Evolutionary conservation across 2,888 invertebrate species (phyloP).

Genomic region (Caenorhabditis virilis): DNA sequence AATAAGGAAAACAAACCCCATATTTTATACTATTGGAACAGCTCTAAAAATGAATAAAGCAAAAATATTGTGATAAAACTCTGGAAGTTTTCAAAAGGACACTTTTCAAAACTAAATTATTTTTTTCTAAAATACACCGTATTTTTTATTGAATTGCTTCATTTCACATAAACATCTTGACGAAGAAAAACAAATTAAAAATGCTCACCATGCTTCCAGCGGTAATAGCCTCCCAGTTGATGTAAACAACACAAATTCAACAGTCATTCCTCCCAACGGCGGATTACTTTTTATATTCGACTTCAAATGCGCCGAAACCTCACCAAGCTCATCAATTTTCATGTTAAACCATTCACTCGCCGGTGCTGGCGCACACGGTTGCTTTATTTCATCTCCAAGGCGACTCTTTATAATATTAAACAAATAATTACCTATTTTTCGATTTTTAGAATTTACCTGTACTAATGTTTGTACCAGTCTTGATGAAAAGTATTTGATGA

Average conservation of each 20-base stretch:
- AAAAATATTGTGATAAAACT: no score
- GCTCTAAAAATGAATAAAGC: no score
- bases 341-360: constrained; percentile 60
- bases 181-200: not conserved
- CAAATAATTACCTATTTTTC: not conserved
- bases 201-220: constrained; percentile 52
- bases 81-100: no score
- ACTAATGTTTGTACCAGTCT: constrained; percentile 59
- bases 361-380: constrained; percentile 41
- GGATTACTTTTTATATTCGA: constrained; percentile 51
- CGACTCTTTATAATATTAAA: constrained; percentile 11
- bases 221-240: constrained; percentile 55
- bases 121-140: no score
- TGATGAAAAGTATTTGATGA: not conserved
- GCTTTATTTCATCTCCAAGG: constrained; percentile 35
- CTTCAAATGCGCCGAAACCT: constrained; percentile 55
- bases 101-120: no score
- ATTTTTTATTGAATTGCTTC: no score
- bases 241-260: constrained; percentile 61
- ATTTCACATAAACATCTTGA: no score
- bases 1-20: no score
- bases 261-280: constrained; percentile 24
- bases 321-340: constrained; percentile 59
- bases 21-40: no score
- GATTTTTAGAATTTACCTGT: constrained; percentile 33